Evolutionary conservation across 2,888 invertebrate genomes (phyloP).

Genomic region (Campoletis raptor): DNA sequence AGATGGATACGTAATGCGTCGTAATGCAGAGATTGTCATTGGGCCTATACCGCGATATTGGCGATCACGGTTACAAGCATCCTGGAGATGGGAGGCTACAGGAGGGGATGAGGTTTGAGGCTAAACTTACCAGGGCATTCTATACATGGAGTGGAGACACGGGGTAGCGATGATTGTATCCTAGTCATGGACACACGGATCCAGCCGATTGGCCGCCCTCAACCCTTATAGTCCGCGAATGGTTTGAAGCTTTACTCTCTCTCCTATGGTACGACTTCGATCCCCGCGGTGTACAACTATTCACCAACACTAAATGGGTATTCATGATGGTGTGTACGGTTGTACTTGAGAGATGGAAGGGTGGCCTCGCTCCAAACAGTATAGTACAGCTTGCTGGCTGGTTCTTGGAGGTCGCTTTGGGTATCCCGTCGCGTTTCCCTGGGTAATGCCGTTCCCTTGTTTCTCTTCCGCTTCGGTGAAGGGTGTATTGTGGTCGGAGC

Average conservation of each 20-base stretch:
- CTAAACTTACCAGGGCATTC: constrained; percentile 40
- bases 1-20: constrained; percentile 53
- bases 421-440: constrained; percentile 76
- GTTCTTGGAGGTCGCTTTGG: constrained; percentile 76
- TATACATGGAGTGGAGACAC: constrained; percentile 30
- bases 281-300: constrained; percentile 42
- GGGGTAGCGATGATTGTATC: constrained; percentile 55
- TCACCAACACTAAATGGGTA: constrained; percentile 70
- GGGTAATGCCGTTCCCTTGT: constrained; percentile 83
- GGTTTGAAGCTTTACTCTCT: constrained; percentile 24
- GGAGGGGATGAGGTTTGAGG: constrained; percentile 10
- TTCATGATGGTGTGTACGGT: constrained; percentile 68
- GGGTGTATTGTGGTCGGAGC: constrained; percentile 82
- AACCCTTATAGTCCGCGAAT: constrained; percentile 7
- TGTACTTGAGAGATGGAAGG: constrained; percentile 48
- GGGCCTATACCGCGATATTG: constrained; percentile 46
- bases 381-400: constrained; percentile 54
- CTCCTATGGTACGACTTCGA: constrained; percentile 39
- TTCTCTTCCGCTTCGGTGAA: constrained; percentile 83
- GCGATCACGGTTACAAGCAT: constrained; percentile 53
- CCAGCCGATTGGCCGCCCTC: constrained; percentile 31
- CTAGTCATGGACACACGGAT: constrained; percentile 42
- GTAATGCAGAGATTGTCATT: constrained; percentile 52
- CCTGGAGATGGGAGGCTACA: constrained; percentile 14
- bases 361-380: constrained; percentile 15